Conservation (phyloP, 2,113 vertebrate genomes). For the Sprattus sprattus region DNA sequence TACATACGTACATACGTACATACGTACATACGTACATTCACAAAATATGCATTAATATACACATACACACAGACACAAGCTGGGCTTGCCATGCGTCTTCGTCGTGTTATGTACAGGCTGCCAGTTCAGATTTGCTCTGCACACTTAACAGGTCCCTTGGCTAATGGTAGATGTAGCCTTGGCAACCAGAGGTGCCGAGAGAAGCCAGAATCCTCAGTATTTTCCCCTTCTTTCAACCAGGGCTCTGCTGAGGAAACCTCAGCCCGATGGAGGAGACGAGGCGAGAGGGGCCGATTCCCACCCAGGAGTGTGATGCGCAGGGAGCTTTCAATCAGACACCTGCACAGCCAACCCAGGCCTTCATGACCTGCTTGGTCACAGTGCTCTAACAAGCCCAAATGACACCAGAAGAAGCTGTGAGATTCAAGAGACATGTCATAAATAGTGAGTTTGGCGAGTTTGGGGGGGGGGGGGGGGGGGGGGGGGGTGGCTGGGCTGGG, state of each 20-base stretch:
- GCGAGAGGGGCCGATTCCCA: background rate
- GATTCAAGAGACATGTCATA: background rate
- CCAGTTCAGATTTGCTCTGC: conserved; percentile 49
- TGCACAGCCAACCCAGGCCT: background rate
- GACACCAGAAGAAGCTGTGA: background rate
- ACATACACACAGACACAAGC: background rate
- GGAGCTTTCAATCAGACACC: background rate
- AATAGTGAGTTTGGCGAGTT: conserved; percentile 50
- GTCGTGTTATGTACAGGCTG: conserved; percentile 45
- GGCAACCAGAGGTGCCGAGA: conserved; percentile 26
- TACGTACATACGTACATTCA: conserved; percentile 14
- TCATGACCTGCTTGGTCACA: background rate
- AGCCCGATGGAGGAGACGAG: conserved; percentile 46
- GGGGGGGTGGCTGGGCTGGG: background rate
- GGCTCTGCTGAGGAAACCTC: conserved; percentile 48
- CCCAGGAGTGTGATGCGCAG: background rate
- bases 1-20: conserved; percentile 5
- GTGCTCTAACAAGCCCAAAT: background rate
- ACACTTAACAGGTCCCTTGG: conserved; percentile 45
- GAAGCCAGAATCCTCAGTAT: conserved; percentile 52
- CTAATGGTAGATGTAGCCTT: conserved; percentile 29
- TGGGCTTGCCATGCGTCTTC: conserved; percentile 7
- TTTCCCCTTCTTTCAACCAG: conserved; percentile 60
- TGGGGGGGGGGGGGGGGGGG: background rate
- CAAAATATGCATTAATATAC: conserved; percentile 14